These are phyloP conservation scores for Atethmia centrago DNA, from an alignment of 2,888 invertebrate genomes.

Conservation along the genomic window DNA sequence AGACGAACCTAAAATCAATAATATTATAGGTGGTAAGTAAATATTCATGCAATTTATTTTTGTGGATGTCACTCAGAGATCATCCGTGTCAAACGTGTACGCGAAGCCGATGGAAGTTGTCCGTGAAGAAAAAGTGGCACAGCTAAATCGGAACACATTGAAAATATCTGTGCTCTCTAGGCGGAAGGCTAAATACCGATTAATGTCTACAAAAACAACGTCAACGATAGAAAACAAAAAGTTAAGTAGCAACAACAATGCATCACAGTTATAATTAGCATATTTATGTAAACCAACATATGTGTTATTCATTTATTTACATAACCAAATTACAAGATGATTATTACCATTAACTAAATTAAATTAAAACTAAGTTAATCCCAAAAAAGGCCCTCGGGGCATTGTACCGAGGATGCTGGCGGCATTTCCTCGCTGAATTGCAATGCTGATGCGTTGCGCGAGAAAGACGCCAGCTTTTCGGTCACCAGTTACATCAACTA, in stretches of 20 bases:
- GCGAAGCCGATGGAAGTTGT: constrained; percentile 33
- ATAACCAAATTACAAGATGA: too few species aligned
- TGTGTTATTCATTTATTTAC: too few species aligned
- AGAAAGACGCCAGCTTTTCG: too few species aligned
- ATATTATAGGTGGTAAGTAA: background rate
- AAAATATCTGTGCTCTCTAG: constrained; percentile 39
- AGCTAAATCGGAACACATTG: constrained; percentile 59
- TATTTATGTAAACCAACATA: background rate
- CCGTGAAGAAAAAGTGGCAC: constrained; percentile 55
- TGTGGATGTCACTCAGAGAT: constrained; percentile 31
- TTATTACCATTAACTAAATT: too few species aligned
- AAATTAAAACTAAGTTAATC: too few species aligned
- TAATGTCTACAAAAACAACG: constrained; percentile 20
- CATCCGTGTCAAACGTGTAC: constrained; percentile 29
- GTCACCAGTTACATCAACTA: too few species aligned
- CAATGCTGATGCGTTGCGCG: too few species aligned
- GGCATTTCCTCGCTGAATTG: too few species aligned
- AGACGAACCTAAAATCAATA: constrained; percentile 17
- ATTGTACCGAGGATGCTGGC: too few species aligned
- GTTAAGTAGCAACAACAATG: background rate
- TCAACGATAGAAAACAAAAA: background rate
- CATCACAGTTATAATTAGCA: background rate
- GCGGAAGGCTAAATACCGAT: constrained; percentile 8
- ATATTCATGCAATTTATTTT: constrained; percentile 35
- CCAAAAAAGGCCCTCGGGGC: too few species aligned